Base-by-base conservation (phyloP, 2,113 vertebrate species). In the Vulpes vulpes region DNA sequence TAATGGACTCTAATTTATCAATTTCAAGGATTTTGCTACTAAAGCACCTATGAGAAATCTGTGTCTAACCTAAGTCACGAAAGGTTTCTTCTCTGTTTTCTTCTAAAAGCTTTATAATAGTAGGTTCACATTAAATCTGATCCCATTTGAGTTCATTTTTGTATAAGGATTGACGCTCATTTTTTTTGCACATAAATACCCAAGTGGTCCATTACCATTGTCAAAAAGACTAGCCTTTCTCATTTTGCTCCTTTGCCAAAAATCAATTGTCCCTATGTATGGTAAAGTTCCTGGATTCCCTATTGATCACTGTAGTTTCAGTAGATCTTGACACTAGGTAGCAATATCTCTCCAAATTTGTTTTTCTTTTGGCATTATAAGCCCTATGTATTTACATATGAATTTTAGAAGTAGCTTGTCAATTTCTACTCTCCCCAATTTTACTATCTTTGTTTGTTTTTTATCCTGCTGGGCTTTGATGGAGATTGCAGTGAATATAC, bases 1-100 rank as follows among this genome's bases (percentile, higher is more conserved):
- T 74, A 35, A 67, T 60, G 8, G 74, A n/a, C 57, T 64, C 8
- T 23, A 89, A 35, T 82, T 69, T 95, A 53, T 90, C 69, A 85
- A 51, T 43, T 95, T 81, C 71, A 74, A 74, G 43, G 64, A 90
- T 32, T 85, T 95, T 93, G 57, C 27, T 64, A 57, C 78, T 69
- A 12, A 9, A 51, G 53, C 38, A 79, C 55, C 76, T 38, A 74
- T 93, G 4, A 32, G 69, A 84, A 79, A 73, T 25, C 22, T 85
- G 22, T 81, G 11, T n/a, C 59, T 89, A 89, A 85, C 49, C 32
- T 27, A 79, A 84, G 27, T 74, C 53, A 89, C 16, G 69, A 60
- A 81, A 14, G 27, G 57, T 76, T 92, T 69, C 67, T 64, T 38
- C 25, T 65, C 11, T 27, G 8, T 35, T 79, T 91, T n/a, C 76